These are phyloP conservation scores for Psittacula cyanocephala DNA, from an alignment of 2,113 vertebrate genomes.

Conservation along the genomic window DNA sequence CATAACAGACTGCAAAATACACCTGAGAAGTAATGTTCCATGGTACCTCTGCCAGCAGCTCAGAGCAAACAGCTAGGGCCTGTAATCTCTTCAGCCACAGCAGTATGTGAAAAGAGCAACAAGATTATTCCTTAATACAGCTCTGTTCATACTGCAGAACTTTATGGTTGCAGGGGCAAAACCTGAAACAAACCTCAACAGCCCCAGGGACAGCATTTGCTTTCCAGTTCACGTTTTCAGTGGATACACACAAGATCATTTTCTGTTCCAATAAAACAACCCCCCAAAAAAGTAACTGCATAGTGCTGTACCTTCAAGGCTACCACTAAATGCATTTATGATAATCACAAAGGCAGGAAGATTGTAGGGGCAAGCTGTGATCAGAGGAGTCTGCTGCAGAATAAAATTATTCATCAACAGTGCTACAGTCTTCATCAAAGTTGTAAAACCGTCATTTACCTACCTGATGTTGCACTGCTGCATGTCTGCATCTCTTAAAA, in stretches of 20 bases:
- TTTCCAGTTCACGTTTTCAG: background rate
- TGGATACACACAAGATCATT: background rate
- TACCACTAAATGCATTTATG: background rate
- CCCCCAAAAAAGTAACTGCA: background rate
- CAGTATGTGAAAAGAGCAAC: background rate
- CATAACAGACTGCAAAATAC: background rate
- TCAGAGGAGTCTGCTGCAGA: background rate
- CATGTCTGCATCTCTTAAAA: background rate
- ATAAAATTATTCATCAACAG: background rate
- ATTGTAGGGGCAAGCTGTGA: background rate
- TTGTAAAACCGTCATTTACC: background rate
- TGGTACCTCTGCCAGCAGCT: background rate
- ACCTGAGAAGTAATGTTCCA: background rate
- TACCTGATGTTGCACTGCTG: background rate
- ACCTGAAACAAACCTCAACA: background rate
- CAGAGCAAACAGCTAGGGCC: background rate
- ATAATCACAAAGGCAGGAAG: background rate
- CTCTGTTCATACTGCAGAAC: rapidly evolving
- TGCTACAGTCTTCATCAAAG: background rate
- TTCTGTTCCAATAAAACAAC: background rate
- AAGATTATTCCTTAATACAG: background rate
- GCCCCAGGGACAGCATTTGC: background rate
- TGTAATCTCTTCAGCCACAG: background rate
- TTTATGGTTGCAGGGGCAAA: background rate
- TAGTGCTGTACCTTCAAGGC: background rate